Percentiles rank a stretch among this genome's conserved stretches.
Conservation (phyloP, 2,113 vertebrate species). For the Gasterosteus nipponicus region DNA sequence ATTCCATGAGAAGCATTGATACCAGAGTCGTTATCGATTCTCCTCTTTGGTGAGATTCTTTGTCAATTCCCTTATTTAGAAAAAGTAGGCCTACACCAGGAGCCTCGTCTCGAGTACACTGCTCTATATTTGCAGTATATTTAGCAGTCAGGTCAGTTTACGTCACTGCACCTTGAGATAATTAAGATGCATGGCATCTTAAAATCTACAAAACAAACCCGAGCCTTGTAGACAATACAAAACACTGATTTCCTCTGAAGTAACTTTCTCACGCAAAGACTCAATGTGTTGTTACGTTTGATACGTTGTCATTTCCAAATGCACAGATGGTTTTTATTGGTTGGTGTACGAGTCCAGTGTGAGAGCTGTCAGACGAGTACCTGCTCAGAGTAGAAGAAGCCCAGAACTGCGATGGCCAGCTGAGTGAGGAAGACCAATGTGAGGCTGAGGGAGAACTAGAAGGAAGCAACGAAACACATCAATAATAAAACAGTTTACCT, state of each 20-base stretch:
- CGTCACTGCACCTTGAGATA: background rate
- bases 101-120: background rate
- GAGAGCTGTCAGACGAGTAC: slow-evolving; percentile 48
- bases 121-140: background rate
- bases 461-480: slow-evolving; percentile 10
- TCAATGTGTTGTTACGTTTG: slow-evolving; percentile 22
- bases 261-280: no score
- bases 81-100: background rate
- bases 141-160: background rate
- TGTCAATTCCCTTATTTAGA: background rate
- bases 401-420: slow-evolving; percentile 78
- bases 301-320: slow-evolving; percentile 29
- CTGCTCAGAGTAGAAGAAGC: slow-evolving; percentile 84
- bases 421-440: slow-evolving; percentile 81
- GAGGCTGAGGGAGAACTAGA: slow-evolving; percentile 81
- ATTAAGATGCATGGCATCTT: background rate
- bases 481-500: slow-evolving; percentile 1
- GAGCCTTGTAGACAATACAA: background rate
- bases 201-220: slow-evolving; percentile 3
- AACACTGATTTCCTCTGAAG: slow-evolving; percentile 6
- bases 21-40: background rate
- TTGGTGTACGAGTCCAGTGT: background rate
- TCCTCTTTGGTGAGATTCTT: background rate
- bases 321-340: slow-evolving; percentile 14
- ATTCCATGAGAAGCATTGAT: background rate